Evolutionary conservation across 2,888 invertebrate species (phyloP), one percentile per base, ranked within the genome.

Genomic region (Ophion ellenae): DNA sequence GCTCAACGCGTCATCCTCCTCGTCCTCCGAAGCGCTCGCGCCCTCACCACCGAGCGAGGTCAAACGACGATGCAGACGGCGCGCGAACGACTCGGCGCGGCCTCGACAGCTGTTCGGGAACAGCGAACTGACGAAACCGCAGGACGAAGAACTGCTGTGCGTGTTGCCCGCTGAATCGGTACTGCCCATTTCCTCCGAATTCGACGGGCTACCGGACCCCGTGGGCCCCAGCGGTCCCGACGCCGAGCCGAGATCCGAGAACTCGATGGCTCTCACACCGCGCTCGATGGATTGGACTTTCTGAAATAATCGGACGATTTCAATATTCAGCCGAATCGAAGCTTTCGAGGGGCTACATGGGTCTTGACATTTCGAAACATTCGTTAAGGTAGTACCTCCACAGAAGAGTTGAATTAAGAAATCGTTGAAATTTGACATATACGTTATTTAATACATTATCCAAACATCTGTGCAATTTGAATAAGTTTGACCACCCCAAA

Each of bases 1-100:
- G 17, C 28, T 73, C 40, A 73, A 36, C 86, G 64, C 17, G 10
- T 64, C 45, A 3, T 87, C 84, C 0, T 80, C 81, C n/a, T 74
- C 81, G 28, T 89, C 86, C n/a, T 85, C 85, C 5, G 88, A 81
- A 6, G 82, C 59, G 3, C 86, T 78, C 1, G 24, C 78, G 2
- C 95, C 94, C 81, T 95, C 94, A 87, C 95, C 95, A 76, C 97
- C 97, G 88, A 97, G 95, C 87, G 96, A 96, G 89, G 96, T 96
- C 89, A 97, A 95, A 87, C 97, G 96, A 81, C 96, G 96, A 92
- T 97, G 97, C 87, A 97, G 95, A 91, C 96, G 96, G 84, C 97
- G 95, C 88, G 97, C 97, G 94, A 97, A 97, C 83, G 97, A 97
- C 93, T 97, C 97, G 81, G 97, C 97, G 81, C 97, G 96, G 84